Conservation (phyloP, 1,140 invertebrate species). For the Leptinotarsa lineolata region DNA sequence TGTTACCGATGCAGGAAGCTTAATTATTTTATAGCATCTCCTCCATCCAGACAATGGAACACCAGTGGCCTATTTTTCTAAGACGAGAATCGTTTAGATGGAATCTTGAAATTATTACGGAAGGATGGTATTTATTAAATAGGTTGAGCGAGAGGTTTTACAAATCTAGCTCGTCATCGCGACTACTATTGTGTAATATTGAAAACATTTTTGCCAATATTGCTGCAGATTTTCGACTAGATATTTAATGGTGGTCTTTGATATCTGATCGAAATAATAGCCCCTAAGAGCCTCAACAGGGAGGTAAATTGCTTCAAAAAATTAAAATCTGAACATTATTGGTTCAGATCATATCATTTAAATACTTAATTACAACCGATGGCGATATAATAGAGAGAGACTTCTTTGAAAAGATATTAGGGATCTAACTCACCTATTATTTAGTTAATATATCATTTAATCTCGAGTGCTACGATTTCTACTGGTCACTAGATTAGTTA, state of each 20-base stretch:
- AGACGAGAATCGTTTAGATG: background rate
- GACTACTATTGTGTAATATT: no score
- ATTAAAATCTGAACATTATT: slow-evolving; percentile 29
- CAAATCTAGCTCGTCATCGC: no score
- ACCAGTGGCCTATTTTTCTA: slow-evolving; percentile 26
- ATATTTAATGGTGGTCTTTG: slow-evolving; percentile 24
- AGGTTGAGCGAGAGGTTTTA: background rate
- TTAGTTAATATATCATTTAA: slow-evolving; percentile 30
- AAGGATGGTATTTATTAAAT: background rate
- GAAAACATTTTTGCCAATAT: no score
- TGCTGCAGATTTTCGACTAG: background rate
- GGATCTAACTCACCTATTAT: slow-evolving; percentile 23
- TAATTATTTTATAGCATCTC: slow-evolving; percentile 22
- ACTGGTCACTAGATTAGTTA: slow-evolving; percentile 18
- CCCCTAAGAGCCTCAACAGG: slow-evolving; percentile 15
- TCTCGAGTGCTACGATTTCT: slow-evolving; percentile 21
- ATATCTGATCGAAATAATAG: slow-evolving; percentile 28
- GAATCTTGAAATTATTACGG: background rate
- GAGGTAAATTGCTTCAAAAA: slow-evolving; percentile 30
- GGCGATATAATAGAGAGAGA: slow-evolving; percentile 29
- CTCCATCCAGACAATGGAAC: slow-evolving; percentile 1
- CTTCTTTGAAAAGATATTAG: slow-evolving; percentile 28
- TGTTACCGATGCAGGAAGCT: slow-evolving; percentile 10
- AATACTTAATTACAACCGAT: slow-evolving; percentile 33
- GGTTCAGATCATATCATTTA: slow-evolving; percentile 32